These are phyloP conservation scores for Cybosia mesomella DNA, from an alignment of 2,888 invertebrate genomes.

Conservation along the genomic window DNA sequence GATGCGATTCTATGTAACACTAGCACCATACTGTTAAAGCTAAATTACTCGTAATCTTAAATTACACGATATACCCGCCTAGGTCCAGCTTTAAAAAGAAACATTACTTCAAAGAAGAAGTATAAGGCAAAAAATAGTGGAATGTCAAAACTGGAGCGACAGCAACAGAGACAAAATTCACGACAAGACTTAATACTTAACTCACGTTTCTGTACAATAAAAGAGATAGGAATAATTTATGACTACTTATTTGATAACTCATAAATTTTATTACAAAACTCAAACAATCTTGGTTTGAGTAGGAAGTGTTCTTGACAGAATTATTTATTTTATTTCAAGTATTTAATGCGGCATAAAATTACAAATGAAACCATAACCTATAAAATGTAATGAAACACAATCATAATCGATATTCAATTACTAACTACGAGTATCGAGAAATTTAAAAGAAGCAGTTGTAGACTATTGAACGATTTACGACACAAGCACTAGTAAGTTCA, in stretches of 20 bases:
- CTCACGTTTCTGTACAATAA: background rate
- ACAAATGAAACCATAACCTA: background rate
- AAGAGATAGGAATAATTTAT: background rate
- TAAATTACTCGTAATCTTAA: no score
- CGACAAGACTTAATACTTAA: background rate
- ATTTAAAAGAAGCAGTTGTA: background rate
- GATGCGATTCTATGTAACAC: no score
- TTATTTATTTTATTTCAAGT: conserved; percentile 5
- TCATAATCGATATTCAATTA: background rate
- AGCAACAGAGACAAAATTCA: background rate
- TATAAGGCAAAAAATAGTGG: background rate
- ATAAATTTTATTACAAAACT: background rate
- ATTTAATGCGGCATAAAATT: background rate
- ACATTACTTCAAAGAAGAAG: background rate
- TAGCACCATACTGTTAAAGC: no score
- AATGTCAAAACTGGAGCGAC: background rate
- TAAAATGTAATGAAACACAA: background rate
- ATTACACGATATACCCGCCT: no score
- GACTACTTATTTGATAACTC: background rate
- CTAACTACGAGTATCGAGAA: background rate
- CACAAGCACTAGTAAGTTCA: background rate
- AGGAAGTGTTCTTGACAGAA: background rate
- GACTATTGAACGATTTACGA: background rate
- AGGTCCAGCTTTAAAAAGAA: no score
- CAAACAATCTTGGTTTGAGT: background rate